These are phyloP conservation scores for Furnarius figulus DNA, from an alignment of 2,113 vertebrate species.

Conservation along the genomic window DNA sequence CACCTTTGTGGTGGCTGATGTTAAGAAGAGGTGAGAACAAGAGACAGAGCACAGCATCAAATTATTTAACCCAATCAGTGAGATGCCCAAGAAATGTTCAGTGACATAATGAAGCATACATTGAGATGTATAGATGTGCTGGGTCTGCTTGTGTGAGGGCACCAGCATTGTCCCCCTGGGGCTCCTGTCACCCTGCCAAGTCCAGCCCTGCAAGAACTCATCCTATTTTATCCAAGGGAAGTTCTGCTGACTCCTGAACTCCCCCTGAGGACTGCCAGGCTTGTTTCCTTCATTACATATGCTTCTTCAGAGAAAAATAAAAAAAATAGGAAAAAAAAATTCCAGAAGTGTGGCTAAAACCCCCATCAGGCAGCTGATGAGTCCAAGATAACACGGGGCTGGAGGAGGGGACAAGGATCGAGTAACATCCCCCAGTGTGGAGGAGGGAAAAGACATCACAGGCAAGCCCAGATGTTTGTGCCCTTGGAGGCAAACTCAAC, in stretches of 20 bases:
- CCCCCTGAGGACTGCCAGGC: not conserved
- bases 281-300: not conserved
- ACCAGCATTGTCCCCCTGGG: fast-evolving
- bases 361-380: not conserved
- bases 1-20: not conserved
- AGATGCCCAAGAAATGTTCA: not conserved
- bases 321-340: fast-evolving
- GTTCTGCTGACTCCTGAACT: not conserved
- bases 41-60: not conserved
- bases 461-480: not conserved
- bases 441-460: not conserved
- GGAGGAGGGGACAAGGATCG: not conserved
- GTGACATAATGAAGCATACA: fast-evolving
- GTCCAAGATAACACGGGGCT: not conserved
- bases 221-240: not conserved
- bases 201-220: not conserved
- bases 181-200: not conserved
- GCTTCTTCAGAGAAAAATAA: not conserved
- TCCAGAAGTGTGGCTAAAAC: not conserved
- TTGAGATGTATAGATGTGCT: not conserved
- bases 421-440: not conserved
- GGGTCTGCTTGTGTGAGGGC: not conserved
- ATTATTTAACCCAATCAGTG: not conserved
- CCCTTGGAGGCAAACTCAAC: not conserved
- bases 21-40: fast-evolving